Base-by-base conservation (phyloP, 2,113 vertebrate genomes). In the Aptenodytes patagonicus region DNA sequence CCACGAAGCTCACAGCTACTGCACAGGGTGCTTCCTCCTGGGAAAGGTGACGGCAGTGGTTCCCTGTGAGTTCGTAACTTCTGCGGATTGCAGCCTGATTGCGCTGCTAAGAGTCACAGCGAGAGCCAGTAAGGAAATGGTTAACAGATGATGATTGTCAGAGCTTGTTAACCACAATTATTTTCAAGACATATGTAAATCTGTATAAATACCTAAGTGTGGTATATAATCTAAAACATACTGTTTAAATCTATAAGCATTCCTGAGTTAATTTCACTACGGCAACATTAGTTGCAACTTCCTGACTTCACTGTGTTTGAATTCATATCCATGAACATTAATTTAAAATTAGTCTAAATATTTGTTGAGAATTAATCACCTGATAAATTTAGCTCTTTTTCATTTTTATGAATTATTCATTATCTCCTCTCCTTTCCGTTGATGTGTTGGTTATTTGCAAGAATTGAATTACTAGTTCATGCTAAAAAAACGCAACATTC, bases 331-430 rank as follows among this genome's bases (percentile, higher is more conserved):
- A 94, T 71, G 96, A 96, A 94, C 90, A 86, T 97, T 95, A 97
- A 97, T 96, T 97, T 97, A 94, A 95, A 97, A 97, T 96, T 94
- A 97, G 92, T 97, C 97, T 97, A 97, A 97, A 97, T 97, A 97
- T 97, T 97, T 97, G 93, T 93, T 93, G 85, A 90, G 92, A 86
- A 94, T 94, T 95, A 97, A 97, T 96, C 96, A 95, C 69, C 96
- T 92, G 97, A 96, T 97, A 96, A 97, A 97, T 97, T 96, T 96
- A 97, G 95, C 92, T 97, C 92, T 97, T 97, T 96, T 97, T 97
- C 93, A 86, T 86, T 94, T 95, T 96, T 90, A 97, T 97, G 96
- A 96, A 97, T 97, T 95, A 97, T 97, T 97, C 92, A 97, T 96
- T 65, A 95, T 93, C 93, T 96, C 71, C 32, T 90, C 79, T 91